phyloP scores from a whole-genome alignment of 2,797 vertebrate genomes.

The Chrysocyon brachyurus region DNA sequence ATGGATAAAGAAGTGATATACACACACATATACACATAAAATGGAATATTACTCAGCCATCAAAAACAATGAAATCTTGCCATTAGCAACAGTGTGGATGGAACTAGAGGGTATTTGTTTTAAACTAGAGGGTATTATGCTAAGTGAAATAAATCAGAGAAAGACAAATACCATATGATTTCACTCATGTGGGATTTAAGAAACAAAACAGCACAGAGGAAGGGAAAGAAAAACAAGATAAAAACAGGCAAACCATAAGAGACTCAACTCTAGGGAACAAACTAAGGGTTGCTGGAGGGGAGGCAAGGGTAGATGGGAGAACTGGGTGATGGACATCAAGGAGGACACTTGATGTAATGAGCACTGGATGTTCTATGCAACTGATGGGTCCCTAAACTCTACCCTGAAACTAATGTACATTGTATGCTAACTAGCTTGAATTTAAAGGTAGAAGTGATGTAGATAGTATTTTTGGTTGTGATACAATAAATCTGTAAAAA shows the following conservation, averaged over 20 bases:
- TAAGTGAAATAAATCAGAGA: background rate
- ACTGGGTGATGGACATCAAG: too few relatives aligned
- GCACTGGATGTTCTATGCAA: background rate
- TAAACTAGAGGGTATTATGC: background rate
- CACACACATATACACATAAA: too few relatives aligned
- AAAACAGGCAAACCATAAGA: background rate
- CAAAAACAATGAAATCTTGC: background rate
- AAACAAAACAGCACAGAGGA: background rate
- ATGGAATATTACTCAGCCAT: background rate
- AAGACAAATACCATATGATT: background rate
- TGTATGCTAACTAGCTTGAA: background rate
- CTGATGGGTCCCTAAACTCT: background rate
- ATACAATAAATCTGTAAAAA: conserved; percentile 21
- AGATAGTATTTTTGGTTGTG: background rate
- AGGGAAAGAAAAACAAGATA: background rate
- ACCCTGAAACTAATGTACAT: background rate
- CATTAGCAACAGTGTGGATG: background rate
- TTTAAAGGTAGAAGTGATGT: background rate
- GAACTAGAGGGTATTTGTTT: background rate
- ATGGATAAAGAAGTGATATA: background rate
- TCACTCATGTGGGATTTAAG: background rate
- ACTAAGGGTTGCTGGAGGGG: too few relatives aligned
- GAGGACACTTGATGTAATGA: background rate
- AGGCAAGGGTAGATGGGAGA: too few relatives aligned
- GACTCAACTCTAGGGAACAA: too few relatives aligned